Base-by-base conservation (phyloP, 2,888 invertebrate species). In the Xestia ashworthii region DNA sequence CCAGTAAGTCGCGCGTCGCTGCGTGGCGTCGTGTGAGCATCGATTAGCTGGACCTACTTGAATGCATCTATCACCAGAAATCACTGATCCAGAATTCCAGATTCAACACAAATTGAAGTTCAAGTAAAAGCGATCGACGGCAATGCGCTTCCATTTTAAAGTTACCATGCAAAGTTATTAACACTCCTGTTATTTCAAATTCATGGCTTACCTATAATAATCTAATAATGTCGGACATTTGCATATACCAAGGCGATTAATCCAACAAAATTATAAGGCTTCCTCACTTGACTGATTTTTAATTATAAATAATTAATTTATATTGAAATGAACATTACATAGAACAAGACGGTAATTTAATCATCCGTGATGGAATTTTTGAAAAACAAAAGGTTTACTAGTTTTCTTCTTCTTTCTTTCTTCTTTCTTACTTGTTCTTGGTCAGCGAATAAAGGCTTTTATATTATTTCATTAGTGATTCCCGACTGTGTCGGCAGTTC, bases 261-360 rank as follows among this genome's bases (percentile, higher is more conserved):
- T 60, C 19, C 48, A 48, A 78, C 66, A 60, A 78, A 32, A 58
- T 25, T 32, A 46, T 44, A 60, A 32, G 69, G 14, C 65, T 76
- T 76, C 46, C 25, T 68, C 19, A 19, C 19, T 62, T 32, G 60
- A 32, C 19, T 44, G 32, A 50, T 76, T 50, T 11, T 11, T 11
- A n/a, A n/a, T n/a, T n/a, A 44, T 68, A 38, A 67, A 50, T 44
- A 48, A 38, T 77, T 16, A 25, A 76, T 77, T 44, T 14, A 25
- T 11, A 16, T 38, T 48, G 11, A 50, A 76, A 76, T 41, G 50
- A 11, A 41, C 19, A 22, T 65, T n/a, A 44, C 4, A 65, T 9
- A 9, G n/a, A 50, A 50, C 1, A 41, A 25, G 46, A 25, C 14
- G 8, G 16, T 32, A 38, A 8, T 32, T 19, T 32, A 38, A 16